A percentile compares a stretch with the other conserved stretches of the same genome.
Conservation (phyloP, 2,888 invertebrate genomes). For the Metallyticus violacea region DNA sequence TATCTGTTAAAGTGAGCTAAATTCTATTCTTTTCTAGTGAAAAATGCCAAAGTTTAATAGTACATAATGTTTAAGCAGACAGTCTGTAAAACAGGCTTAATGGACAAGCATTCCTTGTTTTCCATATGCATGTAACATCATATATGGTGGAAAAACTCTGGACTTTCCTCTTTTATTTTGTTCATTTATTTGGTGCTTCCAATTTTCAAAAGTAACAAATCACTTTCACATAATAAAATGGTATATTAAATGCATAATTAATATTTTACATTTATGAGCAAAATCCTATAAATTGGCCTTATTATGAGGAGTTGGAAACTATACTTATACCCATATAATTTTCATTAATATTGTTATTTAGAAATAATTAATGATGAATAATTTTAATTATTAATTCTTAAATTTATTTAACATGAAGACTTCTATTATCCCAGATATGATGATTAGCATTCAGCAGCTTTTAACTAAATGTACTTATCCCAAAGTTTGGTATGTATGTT, state of each 20-base stretch:
- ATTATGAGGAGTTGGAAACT: too few relatives aligned
- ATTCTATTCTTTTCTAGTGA: too few relatives aligned
- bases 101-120: neutral
- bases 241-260: neutral
- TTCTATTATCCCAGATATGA: neutral
- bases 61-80: neutral
- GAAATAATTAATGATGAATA: too few relatives aligned
- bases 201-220: neutral
- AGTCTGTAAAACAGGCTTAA: neutral
- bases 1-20: neutral
- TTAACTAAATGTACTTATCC: too few relatives aligned
- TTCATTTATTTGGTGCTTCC: conserved; percentile 26
- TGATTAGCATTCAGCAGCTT: neutral
- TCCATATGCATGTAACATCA: conserved; percentile 18
- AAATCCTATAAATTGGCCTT: too few relatives aligned
- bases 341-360: too few relatives aligned
- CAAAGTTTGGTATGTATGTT: too few relatives aligned
- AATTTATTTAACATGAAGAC: too few relatives aligned
- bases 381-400: too few relatives aligned
- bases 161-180: conserved; percentile 26
- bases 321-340: too few relatives aligned
- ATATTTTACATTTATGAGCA: too few relatives aligned
- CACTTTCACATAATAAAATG: neutral
- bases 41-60: neutral
- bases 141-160: conserved; percentile 35